Base-by-base conservation (phyloP, 2,888 invertebrate species). In the Mimumesa dahlbomi region DNA sequence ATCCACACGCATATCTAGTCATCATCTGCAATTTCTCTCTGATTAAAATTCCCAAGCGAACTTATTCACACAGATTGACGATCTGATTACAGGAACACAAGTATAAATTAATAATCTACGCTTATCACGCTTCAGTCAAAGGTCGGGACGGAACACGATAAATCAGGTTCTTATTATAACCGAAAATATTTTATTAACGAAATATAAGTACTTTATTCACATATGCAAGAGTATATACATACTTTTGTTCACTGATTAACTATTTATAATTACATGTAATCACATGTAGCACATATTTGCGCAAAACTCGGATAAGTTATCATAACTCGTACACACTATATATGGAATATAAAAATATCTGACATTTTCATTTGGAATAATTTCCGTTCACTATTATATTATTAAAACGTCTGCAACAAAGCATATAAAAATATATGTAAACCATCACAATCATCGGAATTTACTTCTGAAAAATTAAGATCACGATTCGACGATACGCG, bases 261-360 rank as follows among this genome's bases (percentile, higher is more conserved):
- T 45, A 43, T 31, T 18, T 73, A 22, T n/a, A 53, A 38, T 42
- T 48, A 38, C 9, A 16, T 6, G 31, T 42, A 38, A 56, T 53
- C 43, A 29, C 48, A 31, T 53, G 21, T 69, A 48, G 14, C 14
- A 38, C 16, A 29, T n/a, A 36, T 29, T 42, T n/a, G 57, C 64
- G 38, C 36, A 21, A 11, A 45, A 31, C 34, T 64, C 11, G 6
- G 46, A 21, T n/a, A 49, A 40, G 22, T 34, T 45, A 58, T n/a
- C 38, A 53, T 29, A 57, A 36, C 18, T 38, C 11, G 36, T 59
- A 25, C 36, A 42, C 2, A 6, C 25, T 61, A 18, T 65, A 56
- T 59, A 59, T 18, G 40, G 22, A 38, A 58, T 70, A 77, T 59
- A 73, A 70, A 77, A 77, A 77, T 77, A 77, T 56, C 31, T 57